A percentile compares a stretch with the other conserved stretches of the same genome.
These are phyloP conservation scores for Caenorhabditis macrosperma DNA, from an alignment of 2,888 invertebrate genomes.

Conservation along the genomic window DNA sequence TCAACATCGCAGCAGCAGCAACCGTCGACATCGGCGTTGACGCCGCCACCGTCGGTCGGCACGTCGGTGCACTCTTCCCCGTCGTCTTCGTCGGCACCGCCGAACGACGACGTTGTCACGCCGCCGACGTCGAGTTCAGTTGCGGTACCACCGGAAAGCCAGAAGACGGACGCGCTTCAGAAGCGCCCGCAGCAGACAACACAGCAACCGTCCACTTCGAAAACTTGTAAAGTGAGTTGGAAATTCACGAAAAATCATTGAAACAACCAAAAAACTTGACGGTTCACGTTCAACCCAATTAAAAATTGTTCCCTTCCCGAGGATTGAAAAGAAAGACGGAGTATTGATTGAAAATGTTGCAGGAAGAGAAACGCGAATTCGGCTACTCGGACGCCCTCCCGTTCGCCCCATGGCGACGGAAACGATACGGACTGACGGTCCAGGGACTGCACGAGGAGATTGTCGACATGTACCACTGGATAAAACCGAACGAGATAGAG, in stretches of 20 bases:
- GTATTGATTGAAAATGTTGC: too few relatives aligned
- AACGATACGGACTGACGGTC: conserved; percentile 65
- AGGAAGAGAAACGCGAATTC: conserved; percentile 44
- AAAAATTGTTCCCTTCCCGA: too few relatives aligned
- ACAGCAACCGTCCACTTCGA: conserved; percentile 42
- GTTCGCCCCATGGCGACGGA: conserved; percentile 68
- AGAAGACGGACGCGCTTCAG: background rate
- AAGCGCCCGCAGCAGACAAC: background rate
- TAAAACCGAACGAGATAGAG: conserved; percentile 93
- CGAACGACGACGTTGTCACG: background rate
- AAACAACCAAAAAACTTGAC: too few relatives aligned
- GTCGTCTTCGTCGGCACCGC: background rate
- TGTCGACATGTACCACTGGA: conserved; percentile 94
- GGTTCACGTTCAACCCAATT: too few relatives aligned
- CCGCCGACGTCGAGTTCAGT: too few relatives aligned
- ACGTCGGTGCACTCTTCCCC: conserved; percentile 6
- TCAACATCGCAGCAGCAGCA: background rate
- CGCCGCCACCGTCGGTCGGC: background rate
- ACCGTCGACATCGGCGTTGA: background rate
- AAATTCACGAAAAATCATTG: too few relatives aligned
- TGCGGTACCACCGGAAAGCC: background rate
- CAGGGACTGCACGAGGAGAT: conserved; percentile 92
- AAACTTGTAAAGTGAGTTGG: background rate
- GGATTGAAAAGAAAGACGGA: too few relatives aligned
- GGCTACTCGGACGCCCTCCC: conserved; percentile 55